phyloP scores from a whole-genome alignment of 2,888 invertebrate species.

The Caenorhabditis angaria region DNA sequence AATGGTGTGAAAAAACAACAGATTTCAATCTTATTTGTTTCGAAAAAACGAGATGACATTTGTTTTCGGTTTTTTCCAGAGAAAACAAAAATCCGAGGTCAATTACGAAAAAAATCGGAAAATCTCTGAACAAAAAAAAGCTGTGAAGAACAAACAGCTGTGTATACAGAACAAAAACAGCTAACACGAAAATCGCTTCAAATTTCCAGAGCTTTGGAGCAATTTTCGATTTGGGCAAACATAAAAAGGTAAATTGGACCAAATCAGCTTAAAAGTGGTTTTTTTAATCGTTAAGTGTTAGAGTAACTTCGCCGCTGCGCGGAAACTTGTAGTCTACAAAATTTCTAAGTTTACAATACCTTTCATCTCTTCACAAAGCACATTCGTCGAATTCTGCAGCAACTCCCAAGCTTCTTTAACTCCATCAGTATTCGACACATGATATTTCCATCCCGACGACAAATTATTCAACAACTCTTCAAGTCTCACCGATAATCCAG shows the following conservation, averaged over 20 bases:
- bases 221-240: no score
- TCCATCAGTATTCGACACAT: slow-evolving; percentile 69
- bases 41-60: neutral
- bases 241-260: no score
- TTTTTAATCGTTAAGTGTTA: no score
- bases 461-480: slow-evolving; percentile 66
- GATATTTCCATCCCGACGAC: slow-evolving; percentile 70
- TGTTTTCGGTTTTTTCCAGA: neutral
- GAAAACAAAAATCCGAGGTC: slow-evolving; percentile 6
- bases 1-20: slow-evolving; percentile 7
- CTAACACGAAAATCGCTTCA: no score
- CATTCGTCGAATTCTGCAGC: slow-evolving; percentile 63
- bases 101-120: neutral
- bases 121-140: no score
- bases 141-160: no score
- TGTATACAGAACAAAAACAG: no score
- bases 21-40: slow-evolving; percentile 13
- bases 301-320: no score
- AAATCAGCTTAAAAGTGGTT: no score
- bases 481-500: slow-evolving; percentile 56
- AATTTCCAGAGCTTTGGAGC: no score
- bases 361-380: slow-evolving; percentile 62
- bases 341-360: slow-evolving; percentile 29
- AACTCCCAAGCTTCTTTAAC: slow-evolving; percentile 66
- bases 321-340: neutral